Conservation (phyloP, 1,140 invertebrate species). For the Kradibia gibbosae region DNA sequence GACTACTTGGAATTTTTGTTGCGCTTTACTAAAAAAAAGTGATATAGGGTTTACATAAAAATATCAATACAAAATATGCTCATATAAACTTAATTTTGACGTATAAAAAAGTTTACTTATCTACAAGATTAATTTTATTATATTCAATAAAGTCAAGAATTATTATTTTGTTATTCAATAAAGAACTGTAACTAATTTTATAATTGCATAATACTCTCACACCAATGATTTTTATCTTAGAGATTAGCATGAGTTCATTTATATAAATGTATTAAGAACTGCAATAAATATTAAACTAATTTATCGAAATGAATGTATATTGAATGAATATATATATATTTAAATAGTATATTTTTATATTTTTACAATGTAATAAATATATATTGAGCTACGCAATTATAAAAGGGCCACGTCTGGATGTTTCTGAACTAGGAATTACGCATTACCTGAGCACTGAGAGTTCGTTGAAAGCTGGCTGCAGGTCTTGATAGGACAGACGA, state of each 20-base stretch:
- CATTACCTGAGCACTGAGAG: conserved; percentile 80
- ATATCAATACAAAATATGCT: conserved; percentile 20
- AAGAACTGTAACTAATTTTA: conserved; percentile 14
- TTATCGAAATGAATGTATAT: background rate
- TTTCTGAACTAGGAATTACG: conserved; percentile 43
- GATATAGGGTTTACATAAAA: background rate
- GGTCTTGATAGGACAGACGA: conserved; percentile 81
- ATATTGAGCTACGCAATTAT: conserved; percentile 21
- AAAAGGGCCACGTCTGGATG: conserved; percentile 17
- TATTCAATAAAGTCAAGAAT: background rate
- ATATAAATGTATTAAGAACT: background rate
- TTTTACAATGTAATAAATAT: background rate
- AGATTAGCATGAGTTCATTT: too few relatives aligned
- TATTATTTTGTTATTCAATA: background rate
- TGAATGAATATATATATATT: background rate
- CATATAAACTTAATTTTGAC: conserved; percentile 22
- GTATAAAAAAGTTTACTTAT: background rate
- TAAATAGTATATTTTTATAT: background rate
- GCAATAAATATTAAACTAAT: conserved; percentile 1
- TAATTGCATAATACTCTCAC: conserved; percentile 10
- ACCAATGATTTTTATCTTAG: background rate
- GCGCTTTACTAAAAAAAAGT: background rate
- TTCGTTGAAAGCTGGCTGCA: conserved; percentile 80
- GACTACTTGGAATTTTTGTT: background rate
- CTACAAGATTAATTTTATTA: background rate